Base-by-base conservation (phyloP, 1,140 invertebrate genomes). In the Apis mellifera region DNA sequence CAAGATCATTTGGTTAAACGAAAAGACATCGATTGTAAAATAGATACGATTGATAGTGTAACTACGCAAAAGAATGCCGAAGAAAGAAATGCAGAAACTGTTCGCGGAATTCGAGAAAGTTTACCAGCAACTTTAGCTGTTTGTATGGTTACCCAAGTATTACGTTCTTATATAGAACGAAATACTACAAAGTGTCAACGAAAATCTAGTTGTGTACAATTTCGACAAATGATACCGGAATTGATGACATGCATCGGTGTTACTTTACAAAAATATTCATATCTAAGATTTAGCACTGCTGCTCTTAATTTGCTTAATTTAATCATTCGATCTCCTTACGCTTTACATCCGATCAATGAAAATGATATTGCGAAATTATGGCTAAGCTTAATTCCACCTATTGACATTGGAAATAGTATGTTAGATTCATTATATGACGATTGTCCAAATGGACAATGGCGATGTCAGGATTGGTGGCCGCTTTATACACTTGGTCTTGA, bases 401-500 rank as follows among this genome's bases (percentile, higher is more conserved):
- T 76, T 0, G 91, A 91, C 59, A 91, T 94, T n/a, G 90, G 90
- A 1, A 91, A 92, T 60, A 94, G 93, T 32, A 91, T 94, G 85
- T 75, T 94, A 13, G 85, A 91, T 50, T 92, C 87, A 15, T 78
- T 94, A 11, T 94, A 94, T 52, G 90, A 93, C 73, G 92, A 93
- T 66, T 89, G 88, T 71, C 32, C 73, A 48, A 90, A 87, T 64
- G 89, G 84, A 23, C 87, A 89, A 11, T 94, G 94, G 94, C 90
- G 90, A 15, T 94, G 93, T 78, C 92, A 93, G 66, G 93, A 94
- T 62, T 94, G 94, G 94, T 94, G 93, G 93, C 89, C 91, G 0
- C 70, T 94, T 23, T 94, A 94, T 23, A 93, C 93, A 5, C 86
- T 91, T 1, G 93, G 93, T 5, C 77, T 94, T 5, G 94, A 94